These are phyloP conservation scores for Chaetophractus vellerosus DNA, from an alignment of 2,797 vertebrate genomes.

Conservation along the genomic window DNA sequence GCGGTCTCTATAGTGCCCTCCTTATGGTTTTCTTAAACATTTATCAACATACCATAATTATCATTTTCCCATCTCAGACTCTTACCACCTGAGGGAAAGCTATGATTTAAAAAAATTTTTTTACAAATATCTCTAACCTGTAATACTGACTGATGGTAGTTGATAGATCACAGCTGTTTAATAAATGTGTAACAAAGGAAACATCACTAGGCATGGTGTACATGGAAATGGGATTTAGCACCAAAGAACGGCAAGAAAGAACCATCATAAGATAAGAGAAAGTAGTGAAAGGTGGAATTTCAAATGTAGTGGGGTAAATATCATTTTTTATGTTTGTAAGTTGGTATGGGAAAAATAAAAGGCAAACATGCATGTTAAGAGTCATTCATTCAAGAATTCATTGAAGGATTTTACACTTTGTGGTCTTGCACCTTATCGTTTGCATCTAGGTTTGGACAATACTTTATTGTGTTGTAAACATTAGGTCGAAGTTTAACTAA, in stretches of 20 bases:
- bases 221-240: not conserved
- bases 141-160: not conserved
- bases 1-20: not conserved
- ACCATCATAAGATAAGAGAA: not conserved
- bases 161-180: not conserved
- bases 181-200: not conserved
- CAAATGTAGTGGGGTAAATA: not conserved
- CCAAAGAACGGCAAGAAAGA: not conserved
- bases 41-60: not conserved
- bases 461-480: not conserved
- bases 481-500: not conserved
- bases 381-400: conserved; percentile 52
- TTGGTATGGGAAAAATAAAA: not conserved
- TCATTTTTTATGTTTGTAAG: not conserved
- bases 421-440: not conserved
- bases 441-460: not conserved
- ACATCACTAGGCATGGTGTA: not conserved
- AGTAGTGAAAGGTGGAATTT: not conserved
- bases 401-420: not conserved
- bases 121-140: not conserved
- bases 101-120: not conserved
- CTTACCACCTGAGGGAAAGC: not conserved
- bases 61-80: not conserved
- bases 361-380: not conserved
- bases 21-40: not conserved